Percentiles rank a stretch among this genome's conserved stretches.
These are phyloP conservation scores for Apeltes quadracus DNA, from an alignment of 2,113 vertebrate species.

Conservation along the genomic window DNA sequence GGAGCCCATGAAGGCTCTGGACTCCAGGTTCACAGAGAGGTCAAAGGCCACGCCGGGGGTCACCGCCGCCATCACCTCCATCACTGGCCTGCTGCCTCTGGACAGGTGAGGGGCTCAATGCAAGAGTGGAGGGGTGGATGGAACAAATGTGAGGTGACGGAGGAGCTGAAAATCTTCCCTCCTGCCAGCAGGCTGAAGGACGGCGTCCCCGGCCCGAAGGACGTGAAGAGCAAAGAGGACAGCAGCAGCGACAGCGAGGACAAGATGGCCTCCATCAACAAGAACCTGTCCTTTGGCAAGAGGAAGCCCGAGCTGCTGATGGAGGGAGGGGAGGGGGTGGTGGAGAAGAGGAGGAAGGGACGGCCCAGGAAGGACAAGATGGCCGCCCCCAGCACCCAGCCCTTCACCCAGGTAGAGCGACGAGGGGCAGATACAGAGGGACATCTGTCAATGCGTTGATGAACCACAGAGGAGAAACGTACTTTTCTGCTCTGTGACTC, in stretches of 20 bases:
- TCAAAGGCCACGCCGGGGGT: constrained; percentile 94
- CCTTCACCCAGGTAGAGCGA: constrained; percentile 85
- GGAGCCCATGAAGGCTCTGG: constrained; percentile 96
- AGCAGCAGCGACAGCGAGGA: constrained; percentile 97
- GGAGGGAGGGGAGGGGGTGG: constrained; percentile 84
- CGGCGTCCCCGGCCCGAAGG: constrained; percentile 79
- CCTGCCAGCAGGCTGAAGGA: constrained; percentile 84
- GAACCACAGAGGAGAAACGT: neutral
- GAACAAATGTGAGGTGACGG: neutral
- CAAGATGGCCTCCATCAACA: constrained; percentile 87
- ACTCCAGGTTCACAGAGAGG: constrained; percentile 96
- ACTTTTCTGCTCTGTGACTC: too few relatives aligned
- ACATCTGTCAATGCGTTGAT: neutral
- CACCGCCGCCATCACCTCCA: constrained; percentile 80
- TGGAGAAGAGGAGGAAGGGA: constrained; percentile 96
- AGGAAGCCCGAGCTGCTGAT: constrained; percentile 86
- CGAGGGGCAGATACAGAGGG: neutral
- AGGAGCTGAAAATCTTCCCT: neutral
- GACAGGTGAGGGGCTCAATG: constrained; percentile 83
- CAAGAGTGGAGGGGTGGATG: neutral
- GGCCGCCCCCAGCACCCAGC: constrained; percentile 79
- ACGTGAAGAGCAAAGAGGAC: constrained; percentile 87
- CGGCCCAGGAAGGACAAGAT: constrained; percentile 94
- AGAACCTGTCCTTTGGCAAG: constrained; percentile 85
- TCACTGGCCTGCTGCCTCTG: constrained; percentile 80